These are phyloP conservation scores for Ptilodon capucinus DNA, from an alignment of 2,888 invertebrate species.

Conservation along the genomic window DNA sequence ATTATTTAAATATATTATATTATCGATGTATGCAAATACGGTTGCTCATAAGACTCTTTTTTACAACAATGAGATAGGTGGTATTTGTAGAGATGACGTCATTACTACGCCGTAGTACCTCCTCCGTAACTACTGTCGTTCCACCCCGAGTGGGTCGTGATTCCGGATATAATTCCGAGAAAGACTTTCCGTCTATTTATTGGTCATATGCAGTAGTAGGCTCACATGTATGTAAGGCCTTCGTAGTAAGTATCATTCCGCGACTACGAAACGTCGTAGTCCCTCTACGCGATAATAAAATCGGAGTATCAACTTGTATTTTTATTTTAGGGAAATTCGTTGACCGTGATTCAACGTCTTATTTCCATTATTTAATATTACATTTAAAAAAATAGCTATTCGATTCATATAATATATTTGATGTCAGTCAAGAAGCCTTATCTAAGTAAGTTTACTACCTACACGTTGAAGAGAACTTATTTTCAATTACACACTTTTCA, in stretches of 20 bases:
- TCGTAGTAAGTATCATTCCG: slow-evolving; percentile 40
- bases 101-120: slow-evolving; percentile 31
- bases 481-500: too few relatives aligned
- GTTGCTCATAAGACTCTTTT: too few relatives aligned
- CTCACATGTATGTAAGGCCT: slow-evolving; percentile 46
- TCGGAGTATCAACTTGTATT: slow-evolving; percentile 8
- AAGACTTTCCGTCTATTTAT: slow-evolving; percentile 73
- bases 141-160: slow-evolving; percentile 38
- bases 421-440: too few relatives aligned
- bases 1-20: background rate
- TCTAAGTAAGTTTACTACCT: too few relatives aligned
- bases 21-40: too few relatives aligned
- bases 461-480: too few relatives aligned
- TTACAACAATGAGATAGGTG: slow-evolving; percentile 33
- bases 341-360: background rate
- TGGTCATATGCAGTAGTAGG: slow-evolving; percentile 52
- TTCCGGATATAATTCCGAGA: slow-evolving; percentile 67
- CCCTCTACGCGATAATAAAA: slow-evolving; percentile 29
- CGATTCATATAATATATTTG: too few relatives aligned
- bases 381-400: too few relatives aligned
- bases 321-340: background rate
- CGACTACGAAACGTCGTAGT: slow-evolving; percentile 39
- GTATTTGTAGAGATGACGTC: slow-evolving; percentile 27
- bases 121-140: slow-evolving; percentile 26
- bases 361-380: background rate